phyloP scores from a whole-genome alignment of 2,113 vertebrate species.

The Naja naja region DNA sequence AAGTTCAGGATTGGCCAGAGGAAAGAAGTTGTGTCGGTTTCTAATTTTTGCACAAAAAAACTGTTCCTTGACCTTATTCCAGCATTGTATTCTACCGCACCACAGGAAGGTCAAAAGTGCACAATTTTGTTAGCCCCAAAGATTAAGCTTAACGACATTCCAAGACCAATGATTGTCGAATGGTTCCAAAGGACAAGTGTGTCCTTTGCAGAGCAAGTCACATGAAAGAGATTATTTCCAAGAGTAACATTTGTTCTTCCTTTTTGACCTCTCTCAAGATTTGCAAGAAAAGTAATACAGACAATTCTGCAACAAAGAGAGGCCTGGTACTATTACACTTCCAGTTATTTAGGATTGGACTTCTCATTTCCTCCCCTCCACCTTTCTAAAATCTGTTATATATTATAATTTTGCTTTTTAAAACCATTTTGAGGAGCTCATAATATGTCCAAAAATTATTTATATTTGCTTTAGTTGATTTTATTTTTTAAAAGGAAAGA shows the following conservation, averaged over 20 bases:
- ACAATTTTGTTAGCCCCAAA: slow-evolving; percentile 57
- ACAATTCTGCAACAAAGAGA: slow-evolving; percentile 52
- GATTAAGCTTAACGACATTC: slow-evolving; percentile 62
- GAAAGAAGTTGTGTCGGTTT: slow-evolving; percentile 52
- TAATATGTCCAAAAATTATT: background rate
- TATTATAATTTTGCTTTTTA: slow-evolving; percentile 33
- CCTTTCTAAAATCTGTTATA: slow-evolving; percentile 12
- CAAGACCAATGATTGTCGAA: slow-evolving; percentile 66
- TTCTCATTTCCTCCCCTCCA: background rate
- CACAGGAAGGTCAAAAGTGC: slow-evolving; percentile 66
- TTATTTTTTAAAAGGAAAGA: background rate
- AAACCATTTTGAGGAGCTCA: background rate
- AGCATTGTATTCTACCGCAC: slow-evolving; percentile 49
- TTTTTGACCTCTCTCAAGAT: slow-evolving; percentile 65
- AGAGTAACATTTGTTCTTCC: slow-evolving; percentile 65
- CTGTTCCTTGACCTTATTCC: slow-evolving; percentile 63
- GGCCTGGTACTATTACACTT: slow-evolving; percentile 38
- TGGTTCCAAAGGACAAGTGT: slow-evolving; percentile 66
- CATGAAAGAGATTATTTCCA: slow-evolving; percentile 68
- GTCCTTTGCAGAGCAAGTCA: slow-evolving; percentile 60
- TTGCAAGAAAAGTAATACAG: slow-evolving; percentile 48
- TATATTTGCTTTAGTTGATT: background rate
- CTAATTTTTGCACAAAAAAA: slow-evolving; percentile 60
- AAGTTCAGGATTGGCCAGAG: slow-evolving; percentile 45
- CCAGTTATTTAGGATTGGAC: slow-evolving; percentile 5